Percentiles rank a stretch among this genome's conserved stretches.
phyloP scores from a whole-genome alignment of 2,113 vertebrate species.

The Sylvia atricapilla region DNA sequence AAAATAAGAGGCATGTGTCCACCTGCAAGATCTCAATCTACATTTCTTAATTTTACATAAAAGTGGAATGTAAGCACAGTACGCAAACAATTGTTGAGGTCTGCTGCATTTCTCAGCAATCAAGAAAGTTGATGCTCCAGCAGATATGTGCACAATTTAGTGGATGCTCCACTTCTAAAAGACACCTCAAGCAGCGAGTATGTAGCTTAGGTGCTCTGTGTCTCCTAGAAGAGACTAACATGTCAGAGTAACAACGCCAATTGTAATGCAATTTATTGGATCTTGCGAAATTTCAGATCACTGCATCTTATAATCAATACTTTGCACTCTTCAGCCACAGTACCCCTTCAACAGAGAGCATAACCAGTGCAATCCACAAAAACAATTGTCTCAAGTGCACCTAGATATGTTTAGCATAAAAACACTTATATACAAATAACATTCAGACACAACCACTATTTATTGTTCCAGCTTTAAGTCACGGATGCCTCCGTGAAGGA shows the following conservation, averaged over 20 bases:
- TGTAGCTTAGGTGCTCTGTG: background rate
- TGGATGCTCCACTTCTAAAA: background rate
- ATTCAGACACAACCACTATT: slow-evolving; percentile 14
- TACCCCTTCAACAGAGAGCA: background rate
- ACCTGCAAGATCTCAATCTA: background rate
- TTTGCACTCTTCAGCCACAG: background rate
- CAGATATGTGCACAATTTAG: background rate
- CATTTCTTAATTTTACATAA: background rate
- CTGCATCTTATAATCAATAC: slow-evolving; percentile 38
- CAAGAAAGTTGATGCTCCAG: background rate
- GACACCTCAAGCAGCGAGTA: background rate
- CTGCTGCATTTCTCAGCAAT: background rate
- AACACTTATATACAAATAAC: slow-evolving; percentile 11
- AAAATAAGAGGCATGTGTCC: background rate
- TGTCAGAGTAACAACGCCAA: background rate
- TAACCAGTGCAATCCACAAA: background rate
- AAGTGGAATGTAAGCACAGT: background rate
- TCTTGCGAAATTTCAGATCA: slow-evolving; percentile 43
- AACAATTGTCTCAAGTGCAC: slow-evolving; percentile 26
- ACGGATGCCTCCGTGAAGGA: background rate
- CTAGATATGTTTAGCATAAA: slow-evolving; percentile 32
- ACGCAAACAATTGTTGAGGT: background rate
- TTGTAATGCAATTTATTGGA: slow-evolving; percentile 13
- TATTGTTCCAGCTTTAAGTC: slow-evolving; percentile 31
- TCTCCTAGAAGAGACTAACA: background rate